A percentile compares a stretch with the other conserved stretches of the same genome.
Evolutionary conservation across 2,888 invertebrate genomes (phyloP).

Genomic region (Drosophila emarginata): DNA sequence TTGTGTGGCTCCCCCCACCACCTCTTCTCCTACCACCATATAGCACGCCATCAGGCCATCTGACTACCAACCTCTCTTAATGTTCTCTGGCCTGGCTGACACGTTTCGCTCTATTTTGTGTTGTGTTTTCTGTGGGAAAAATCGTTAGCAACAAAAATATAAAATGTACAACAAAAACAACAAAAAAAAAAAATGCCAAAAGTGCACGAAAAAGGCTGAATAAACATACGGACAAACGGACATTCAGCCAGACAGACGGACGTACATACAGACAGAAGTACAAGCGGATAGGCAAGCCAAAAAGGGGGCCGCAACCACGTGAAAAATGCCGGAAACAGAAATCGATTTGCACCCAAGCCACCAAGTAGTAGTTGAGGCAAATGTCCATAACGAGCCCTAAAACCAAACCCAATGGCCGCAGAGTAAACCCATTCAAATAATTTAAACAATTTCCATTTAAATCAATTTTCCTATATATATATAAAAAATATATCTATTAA

Average conservation of each 20-base stretch:
- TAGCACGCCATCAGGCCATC: constrained; percentile 1
- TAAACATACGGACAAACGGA: constrained; percentile 24
- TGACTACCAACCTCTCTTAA: constrained; percentile 6
- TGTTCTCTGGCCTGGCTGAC: constrained; percentile 30
- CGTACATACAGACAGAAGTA: constrained; percentile 28
- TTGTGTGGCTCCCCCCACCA: background rate
- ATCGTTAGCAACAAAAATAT: constrained; percentile 65
- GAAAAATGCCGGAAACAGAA: constrained; percentile 82
- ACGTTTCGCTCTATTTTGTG: constrained; percentile 43
- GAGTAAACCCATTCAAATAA: constrained; percentile 29
- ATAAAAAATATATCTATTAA: constrained; percentile 21
- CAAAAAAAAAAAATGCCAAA: constrained; percentile 59
- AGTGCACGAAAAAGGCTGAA: constrained; percentile 62
- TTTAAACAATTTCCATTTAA: background rate
- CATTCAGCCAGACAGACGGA: constrained; percentile 15
- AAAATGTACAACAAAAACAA: constrained; percentile 16
- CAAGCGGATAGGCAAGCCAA: constrained; percentile 6
- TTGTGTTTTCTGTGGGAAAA: constrained; percentile 61
- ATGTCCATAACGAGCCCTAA: background rate
- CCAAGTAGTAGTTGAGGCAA: constrained; percentile 1
- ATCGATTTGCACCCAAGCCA: constrained; percentile 74
- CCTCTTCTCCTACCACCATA: background rate
- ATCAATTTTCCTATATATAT: constrained; percentile 9
- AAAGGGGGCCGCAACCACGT: constrained; percentile 72
- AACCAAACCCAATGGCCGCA: constrained; percentile 29